Evolutionary conservation across 2,888 invertebrate genomes (phyloP), one percentile per base, ranked within the genome.

Genomic region (Monoplex corrugatus): DNA sequence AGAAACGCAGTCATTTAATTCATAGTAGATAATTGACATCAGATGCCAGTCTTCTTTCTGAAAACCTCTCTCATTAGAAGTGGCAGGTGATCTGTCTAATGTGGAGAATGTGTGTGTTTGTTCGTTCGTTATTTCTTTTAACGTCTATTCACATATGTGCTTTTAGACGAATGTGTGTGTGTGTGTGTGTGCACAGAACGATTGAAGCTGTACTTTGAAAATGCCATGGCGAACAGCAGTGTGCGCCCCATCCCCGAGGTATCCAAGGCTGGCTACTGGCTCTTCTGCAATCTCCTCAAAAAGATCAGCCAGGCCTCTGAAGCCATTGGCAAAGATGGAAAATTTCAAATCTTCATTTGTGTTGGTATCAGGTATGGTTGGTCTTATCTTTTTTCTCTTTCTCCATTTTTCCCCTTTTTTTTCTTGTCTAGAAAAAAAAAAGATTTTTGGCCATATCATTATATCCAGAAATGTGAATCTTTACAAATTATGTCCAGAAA

Each of bases 291-390:
- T 95, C 97, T 99, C 28, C 97, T 99, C 95, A 98, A 98, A 94
- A 98, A 98, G 96, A 98, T 99, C 91, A 98, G 97, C 95, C 97
- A 97, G 84, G 94, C 94, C 86, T 98, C 98, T 0, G 97, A 97
- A 94, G 97, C 98, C n/a, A 97, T 98, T 40, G 99, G 99, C 88
- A 99, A 99, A 96, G 99, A 99, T 96, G 99, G 99, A 86, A 99
- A 99, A 96, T 99, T 99, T 96, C 99, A 99, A 96, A 97, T 99
- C 72, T 99, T 99, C 95, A 98, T 99, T 93, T 99, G 99, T 96
- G 97, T 99, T 57, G 98, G 98, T 94, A 97, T 98, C 93, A 97
- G 99, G 99, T 99, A 96, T 1, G 78, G 16, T 10, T 38, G 78
- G 38, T n/a, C n/a, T n/a, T n/a, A n/a, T n/a, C n/a, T n/a, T n/a